Conservation (phyloP, 2,888 invertebrate species). For the Odontocolon sp. region DNA sequence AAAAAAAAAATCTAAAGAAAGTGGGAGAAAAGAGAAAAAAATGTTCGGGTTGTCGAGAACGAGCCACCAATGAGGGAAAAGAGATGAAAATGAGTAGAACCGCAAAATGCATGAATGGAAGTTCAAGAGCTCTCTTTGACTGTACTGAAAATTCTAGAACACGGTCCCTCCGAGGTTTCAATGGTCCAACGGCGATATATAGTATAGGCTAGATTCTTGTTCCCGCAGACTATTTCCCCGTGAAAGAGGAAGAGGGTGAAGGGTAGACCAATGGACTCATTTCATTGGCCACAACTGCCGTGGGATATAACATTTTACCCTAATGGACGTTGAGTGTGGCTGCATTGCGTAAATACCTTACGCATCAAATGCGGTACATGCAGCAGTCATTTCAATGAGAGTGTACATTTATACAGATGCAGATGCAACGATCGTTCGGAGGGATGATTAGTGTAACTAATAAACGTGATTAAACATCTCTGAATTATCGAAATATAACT, state of each 20-base stretch:
- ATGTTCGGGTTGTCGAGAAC: slow-evolving; percentile 17
- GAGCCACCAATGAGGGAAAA: slow-evolving; percentile 35
- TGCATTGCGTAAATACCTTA: neutral
- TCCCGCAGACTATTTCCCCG: slow-evolving; percentile 14
- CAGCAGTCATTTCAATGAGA: neutral
- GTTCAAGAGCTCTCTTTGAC: slow-evolving; percentile 65
- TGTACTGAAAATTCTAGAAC: neutral
- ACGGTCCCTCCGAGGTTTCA: slow-evolving; percentile 65
- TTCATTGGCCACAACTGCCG: slow-evolving; percentile 1
- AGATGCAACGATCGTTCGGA: neutral
- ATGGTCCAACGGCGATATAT: slow-evolving; percentile 29
- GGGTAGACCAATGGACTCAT: slow-evolving; percentile 5
- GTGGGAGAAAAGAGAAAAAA: slow-evolving; percentile 37
- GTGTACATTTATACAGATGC: neutral
- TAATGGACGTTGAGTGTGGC: neutral
- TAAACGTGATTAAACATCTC: no score
- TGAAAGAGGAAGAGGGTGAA: neutral
- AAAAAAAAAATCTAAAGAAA: slow-evolving; percentile 61
- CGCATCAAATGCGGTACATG: neutral
- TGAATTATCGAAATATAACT: no score
- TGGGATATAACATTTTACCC: neutral
- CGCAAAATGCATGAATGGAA: slow-evolving; percentile 72
- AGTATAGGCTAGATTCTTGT: slow-evolving; percentile 62
- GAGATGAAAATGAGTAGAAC: slow-evolving; percentile 53
- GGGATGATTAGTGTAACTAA: no score